Base-by-base conservation (phyloP, 2,113 vertebrate genomes). In the Colius striatus region DNA sequence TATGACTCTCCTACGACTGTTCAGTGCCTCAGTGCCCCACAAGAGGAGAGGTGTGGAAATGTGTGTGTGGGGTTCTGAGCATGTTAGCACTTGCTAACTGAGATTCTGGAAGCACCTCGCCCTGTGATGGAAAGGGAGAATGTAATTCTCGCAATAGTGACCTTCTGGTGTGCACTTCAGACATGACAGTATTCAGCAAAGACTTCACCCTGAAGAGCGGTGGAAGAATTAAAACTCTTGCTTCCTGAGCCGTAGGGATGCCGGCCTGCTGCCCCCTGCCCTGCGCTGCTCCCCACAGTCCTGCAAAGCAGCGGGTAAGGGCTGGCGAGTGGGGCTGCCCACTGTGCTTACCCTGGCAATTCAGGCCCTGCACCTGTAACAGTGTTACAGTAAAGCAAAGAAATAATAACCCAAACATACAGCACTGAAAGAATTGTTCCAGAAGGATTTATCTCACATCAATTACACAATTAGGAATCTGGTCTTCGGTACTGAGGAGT, bases 361-460 rank as follows among this genome's bases (percentile, higher is more conserved):
- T 21, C 63, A 19, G 68, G 61, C 80, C 10, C 51, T 93, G 82
- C 80, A 90, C 90, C 88, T 87, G 92, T 17, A 81, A 18, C 5
- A 0, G 32, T 20, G 29, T 0, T 21, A 29, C 68, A 36, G 57
- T 5, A 7, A 57, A 66, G 74, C 13, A 70, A 47, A 87, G 66
- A 72, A 78, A 90, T 48, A 90, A 68, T 16, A 50, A 54, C 80
- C 70, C 92, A n/a, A 63, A 67, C 81, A 77, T 8, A 47, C 51
- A 3, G 17, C 34, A 50, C 63, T 43, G 94, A 32, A 34, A 87
- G 83, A 96, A 95, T 89, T 79, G 67, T 94, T 96, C 89, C 96
- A 96, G 95, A 95, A 96, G 92, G 90, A 95, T 73, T 86, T 91
- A 10, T 60, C 94, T 90, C 94, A 68, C 92, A 76, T 84, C 95